Evolutionary conservation across 2,888 invertebrate genomes (phyloP).

Genomic region (Amblyteles armatorius): DNA sequence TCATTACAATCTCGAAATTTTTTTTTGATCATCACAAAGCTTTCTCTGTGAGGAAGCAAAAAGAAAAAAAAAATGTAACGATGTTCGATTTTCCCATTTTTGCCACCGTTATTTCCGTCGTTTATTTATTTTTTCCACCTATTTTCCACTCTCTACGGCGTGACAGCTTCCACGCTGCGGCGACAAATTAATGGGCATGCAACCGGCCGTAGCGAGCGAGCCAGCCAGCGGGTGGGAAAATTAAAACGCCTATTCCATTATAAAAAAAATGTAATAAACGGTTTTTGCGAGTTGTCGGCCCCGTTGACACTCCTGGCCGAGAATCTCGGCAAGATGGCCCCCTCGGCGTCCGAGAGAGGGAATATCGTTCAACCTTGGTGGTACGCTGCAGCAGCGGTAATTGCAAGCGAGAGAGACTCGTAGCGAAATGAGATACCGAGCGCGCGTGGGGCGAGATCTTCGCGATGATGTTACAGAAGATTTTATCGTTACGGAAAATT

Average conservation of each 20-base stretch:
- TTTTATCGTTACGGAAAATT: conserved; percentile 39
- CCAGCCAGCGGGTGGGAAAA: conserved; percentile 56
- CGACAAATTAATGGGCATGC: conserved; percentile 38
- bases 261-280: conserved; percentile 66
- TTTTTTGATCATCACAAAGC: too few species aligned
- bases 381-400: conserved; percentile 41
- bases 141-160: not conserved
- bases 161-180: not conserved
- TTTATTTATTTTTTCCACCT: not conserved
- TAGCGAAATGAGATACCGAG: conserved; percentile 44
- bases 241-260: conserved; percentile 71
- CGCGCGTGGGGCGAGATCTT: not conserved
- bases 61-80: not conserved
- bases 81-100: not conserved
- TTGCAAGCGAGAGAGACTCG: conserved; percentile 38
- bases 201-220: conserved; percentile 2
- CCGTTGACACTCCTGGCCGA: conserved; percentile 16
- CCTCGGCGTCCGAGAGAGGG: not conserved
- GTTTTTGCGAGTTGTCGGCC: conserved; percentile 55
- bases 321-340: not conserved
- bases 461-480: conserved; percentile 26
- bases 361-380: conserved; percentile 11
- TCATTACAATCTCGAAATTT: too few species aligned
- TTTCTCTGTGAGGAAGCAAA: too few species aligned
- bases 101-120: not conserved